Percentiles rank a stretch among this genome's conserved stretches.
Conservation (phyloP, 2,113 vertebrate species). For the Copsychus sechellarum region DNA sequence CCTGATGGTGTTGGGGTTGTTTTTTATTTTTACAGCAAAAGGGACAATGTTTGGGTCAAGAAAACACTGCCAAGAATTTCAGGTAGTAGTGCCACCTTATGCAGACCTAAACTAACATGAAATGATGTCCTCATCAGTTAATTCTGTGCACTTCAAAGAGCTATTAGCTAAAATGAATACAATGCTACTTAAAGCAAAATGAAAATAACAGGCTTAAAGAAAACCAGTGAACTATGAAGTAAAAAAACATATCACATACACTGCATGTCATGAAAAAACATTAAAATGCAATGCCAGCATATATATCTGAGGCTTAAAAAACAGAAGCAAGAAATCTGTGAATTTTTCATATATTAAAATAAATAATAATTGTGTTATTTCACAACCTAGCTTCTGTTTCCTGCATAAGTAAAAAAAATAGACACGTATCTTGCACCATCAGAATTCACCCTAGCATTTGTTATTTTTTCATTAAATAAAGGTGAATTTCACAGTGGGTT, state of each 20-base stretch:
- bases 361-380: background rate
- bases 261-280: background rate
- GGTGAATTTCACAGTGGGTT: background rate
- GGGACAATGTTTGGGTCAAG: background rate
- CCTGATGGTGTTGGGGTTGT: accelerated
- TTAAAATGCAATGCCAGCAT: background rate
- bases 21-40: background rate
- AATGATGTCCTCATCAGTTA: background rate
- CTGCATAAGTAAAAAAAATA: background rate
- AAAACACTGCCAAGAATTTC: background rate
- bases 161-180: background rate
- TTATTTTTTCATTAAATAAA: background rate
- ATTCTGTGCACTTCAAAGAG: background rate
- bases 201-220: background rate
- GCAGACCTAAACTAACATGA: background rate
- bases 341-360: background rate
- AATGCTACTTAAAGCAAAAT: background rate
- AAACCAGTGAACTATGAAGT: background rate
- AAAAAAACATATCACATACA: background rate
- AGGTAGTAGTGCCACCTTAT: background rate
- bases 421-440: background rate
- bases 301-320: background rate
- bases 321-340: background rate
- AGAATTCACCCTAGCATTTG: background rate
- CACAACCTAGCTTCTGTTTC: background rate